A percentile compares a stretch with the other conserved stretches of the same genome.
phyloP scores from a whole-genome alignment of 2,888 invertebrate species.

The Thymelicus sylvestris region DNA sequence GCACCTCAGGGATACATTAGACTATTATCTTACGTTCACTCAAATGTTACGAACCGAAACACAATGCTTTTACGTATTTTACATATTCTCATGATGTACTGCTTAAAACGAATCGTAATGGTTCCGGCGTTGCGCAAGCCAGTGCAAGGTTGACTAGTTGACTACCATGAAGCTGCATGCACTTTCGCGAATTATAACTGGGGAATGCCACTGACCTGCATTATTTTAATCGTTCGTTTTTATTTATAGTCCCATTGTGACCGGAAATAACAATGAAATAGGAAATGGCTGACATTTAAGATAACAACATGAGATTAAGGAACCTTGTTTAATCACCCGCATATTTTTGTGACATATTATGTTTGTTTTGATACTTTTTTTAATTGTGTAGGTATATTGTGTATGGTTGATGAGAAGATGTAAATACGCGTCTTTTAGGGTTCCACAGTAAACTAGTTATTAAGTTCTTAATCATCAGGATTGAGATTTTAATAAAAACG shows the following conservation, averaged over 20 bases:
- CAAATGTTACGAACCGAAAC: conserved; percentile 32
- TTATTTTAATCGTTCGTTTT: conserved; percentile 4
- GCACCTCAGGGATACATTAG: background rate
- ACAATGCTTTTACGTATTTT: conserved; percentile 35
- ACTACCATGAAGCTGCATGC: conserved; percentile 20
- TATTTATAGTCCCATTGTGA: background rate
- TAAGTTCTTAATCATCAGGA: too few species aligned
- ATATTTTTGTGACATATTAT: background rate
- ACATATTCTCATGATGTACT: conserved; percentile 42
- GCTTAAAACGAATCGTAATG: conserved; percentile 43
- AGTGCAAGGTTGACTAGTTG: conserved; percentile 45
- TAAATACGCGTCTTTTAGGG: too few species aligned
- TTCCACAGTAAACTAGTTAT: too few species aligned
- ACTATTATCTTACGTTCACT: conserved; percentile 28
- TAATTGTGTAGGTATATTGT: too few species aligned
- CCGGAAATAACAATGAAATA: conserved; percentile 4
- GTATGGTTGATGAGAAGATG: too few species aligned
- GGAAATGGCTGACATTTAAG: conserved; percentile 2
- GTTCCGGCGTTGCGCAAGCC: conserved; percentile 46
- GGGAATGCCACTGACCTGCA: conserved; percentile 18
- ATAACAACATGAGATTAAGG: background rate
- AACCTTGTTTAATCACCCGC: background rate
- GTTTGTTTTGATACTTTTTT: too few species aligned
- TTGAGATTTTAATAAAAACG: too few species aligned
- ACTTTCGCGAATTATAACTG: conserved; percentile 33